Percentiles rank a stretch among this genome's conserved stretches.
phyloP scores from a whole-genome alignment of 1,140 invertebrate species.

The Tetramorium alpestre region DNA sequence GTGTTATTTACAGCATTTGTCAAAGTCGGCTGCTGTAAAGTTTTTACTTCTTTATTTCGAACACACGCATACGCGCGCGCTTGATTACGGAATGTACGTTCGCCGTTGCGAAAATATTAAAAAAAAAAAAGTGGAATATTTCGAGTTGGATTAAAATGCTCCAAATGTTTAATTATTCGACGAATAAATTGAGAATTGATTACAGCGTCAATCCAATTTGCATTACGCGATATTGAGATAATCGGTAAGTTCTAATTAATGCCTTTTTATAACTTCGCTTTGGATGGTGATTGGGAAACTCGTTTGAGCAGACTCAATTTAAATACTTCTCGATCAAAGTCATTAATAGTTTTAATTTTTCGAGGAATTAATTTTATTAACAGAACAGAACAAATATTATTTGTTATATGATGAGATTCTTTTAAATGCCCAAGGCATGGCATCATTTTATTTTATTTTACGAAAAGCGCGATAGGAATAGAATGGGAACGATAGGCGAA shows the following conservation, averaged over 20 bases:
- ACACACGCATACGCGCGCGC: background rate
- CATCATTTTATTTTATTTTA: conserved; percentile 29
- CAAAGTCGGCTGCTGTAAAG: background rate
- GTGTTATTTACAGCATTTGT: background rate
- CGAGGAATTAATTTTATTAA: background rate
- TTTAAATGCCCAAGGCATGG: background rate
- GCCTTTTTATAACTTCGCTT: background rate
- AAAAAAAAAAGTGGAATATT: background rate
- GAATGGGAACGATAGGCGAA: background rate
- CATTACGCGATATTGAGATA: conserved; percentile 1
- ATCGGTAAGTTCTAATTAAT: conserved; percentile 43
- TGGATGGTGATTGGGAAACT: conserved; percentile 1
- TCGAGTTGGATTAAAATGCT: background rate
- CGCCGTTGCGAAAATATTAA: background rate
- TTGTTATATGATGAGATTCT: background rate
- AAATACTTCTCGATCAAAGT: conserved; percentile 8
- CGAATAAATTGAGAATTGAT: conserved; percentile 40
- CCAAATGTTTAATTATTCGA: conserved; percentile 15
- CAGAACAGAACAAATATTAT: background rate
- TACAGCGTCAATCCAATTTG: conserved; percentile 8
- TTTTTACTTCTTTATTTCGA: conserved; percentile 3
- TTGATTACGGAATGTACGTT: background rate
- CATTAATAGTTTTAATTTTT: background rate
- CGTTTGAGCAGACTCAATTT: background rate
- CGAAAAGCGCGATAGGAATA: background rate